Percentiles rank a stretch among this genome's conserved stretches.
phyloP scores from a whole-genome alignment of 2,797 vertebrate genomes.

The Chloroceryle amazona region DNA sequence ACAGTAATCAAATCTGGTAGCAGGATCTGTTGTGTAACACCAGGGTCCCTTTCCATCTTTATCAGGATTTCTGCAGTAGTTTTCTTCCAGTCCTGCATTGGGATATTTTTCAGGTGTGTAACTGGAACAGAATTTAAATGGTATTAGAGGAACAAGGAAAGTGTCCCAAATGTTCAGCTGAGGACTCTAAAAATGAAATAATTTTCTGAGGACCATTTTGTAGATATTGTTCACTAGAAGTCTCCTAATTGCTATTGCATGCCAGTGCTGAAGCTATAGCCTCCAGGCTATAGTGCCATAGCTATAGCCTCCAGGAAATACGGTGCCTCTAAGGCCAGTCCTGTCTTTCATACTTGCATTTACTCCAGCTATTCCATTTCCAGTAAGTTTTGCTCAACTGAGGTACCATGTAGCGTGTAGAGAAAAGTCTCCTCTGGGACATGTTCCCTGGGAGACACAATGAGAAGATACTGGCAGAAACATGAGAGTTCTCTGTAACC shows the following conservation, averaged over 20 bases:
- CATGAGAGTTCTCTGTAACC: neutral
- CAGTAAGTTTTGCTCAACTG: neutral
- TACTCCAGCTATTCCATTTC: neutral
- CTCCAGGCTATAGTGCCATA: neutral
- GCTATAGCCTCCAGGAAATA: neutral
- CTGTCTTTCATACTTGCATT: neutral
- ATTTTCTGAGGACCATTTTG: neutral
- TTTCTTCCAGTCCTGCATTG: slow-evolving; percentile 86
- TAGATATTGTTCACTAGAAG: neutral
- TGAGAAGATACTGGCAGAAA: neutral
- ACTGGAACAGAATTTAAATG: slow-evolving; percentile 71
- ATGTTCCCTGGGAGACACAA: neutral
- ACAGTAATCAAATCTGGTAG: slow-evolving; percentile 88
- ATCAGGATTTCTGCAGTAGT: slow-evolving; percentile 95
- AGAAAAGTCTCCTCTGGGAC: neutral
- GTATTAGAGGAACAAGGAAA: neutral
- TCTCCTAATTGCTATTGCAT: neutral
- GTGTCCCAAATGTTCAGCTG: neutral
- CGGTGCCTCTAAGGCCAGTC: neutral
- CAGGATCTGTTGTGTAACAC: slow-evolving; percentile 91
- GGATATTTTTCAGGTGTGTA: slow-evolving; percentile 80
- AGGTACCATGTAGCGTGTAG: neutral
- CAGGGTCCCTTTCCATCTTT: slow-evolving; percentile 86
- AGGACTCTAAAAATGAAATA: neutral
- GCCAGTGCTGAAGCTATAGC: neutral